Evolutionary conservation across 2,113 vertebrate species (phyloP).

Genomic region (human): GRCh38 chr7:134133001-134133500

Average conservation of each 20-base stretch:
- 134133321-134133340: neutral
- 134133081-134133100: neutral
- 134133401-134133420: neutral
- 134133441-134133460: neutral
- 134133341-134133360: neutral
- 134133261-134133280: neutral
- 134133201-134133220: neutral
- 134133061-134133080: neutral
- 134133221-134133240: neutral
- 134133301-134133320: neutral
- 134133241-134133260: neutral
- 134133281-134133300: neutral
- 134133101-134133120: neutral
- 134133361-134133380: neutral
- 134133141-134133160: fast-evolving
- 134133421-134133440: neutral
- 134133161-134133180: neutral
- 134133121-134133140: neutral
- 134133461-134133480: neutral
- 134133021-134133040: neutral
- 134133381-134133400: neutral
- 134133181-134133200: neutral
- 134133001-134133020: fast-evolving
- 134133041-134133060: neutral
- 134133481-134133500: neutral